Conservation (phyloP, 2,888 invertebrate species). For the Dendrolimus pini region DNA sequence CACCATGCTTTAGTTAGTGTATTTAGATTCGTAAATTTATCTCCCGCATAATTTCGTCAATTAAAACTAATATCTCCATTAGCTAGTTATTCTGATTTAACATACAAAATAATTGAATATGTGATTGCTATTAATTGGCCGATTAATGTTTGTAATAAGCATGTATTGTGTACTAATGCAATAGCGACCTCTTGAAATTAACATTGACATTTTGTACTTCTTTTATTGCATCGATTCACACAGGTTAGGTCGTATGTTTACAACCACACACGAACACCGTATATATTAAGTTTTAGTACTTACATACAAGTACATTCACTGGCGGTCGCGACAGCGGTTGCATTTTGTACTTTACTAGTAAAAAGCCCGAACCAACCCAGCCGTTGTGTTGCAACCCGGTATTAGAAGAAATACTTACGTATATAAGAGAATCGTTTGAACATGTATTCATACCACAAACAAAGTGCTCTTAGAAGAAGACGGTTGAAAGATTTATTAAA, state of each 20-base stretch:
- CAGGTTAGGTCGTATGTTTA: conserved; percentile 42
- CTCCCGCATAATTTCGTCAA: too few relatives aligned
- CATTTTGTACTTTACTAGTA: conserved; percentile 37
- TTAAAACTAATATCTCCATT: too few relatives aligned
- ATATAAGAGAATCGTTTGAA: conserved; percentile 64
- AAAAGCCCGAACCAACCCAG: conserved; percentile 35
- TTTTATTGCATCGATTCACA: conserved; percentile 46
- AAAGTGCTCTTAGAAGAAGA: conserved; percentile 44
- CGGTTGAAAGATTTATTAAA: conserved; percentile 38
- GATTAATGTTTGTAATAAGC: not conserved
- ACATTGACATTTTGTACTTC: conserved; percentile 53
- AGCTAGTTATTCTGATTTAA: too few relatives aligned
- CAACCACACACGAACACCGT: conserved; percentile 26
- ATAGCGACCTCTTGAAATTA: conserved; percentile 44
- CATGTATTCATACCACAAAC: conserved; percentile 61
- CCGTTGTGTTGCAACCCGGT: conserved; percentile 54
- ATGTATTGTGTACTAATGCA: conserved; percentile 16
- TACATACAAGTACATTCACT: conserved; percentile 18
- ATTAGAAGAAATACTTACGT: conserved; percentile 62
- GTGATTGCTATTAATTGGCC: too few relatives aligned
- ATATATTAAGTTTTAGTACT: conserved; percentile 17
- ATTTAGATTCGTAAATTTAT: too few relatives aligned
- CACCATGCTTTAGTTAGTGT: too few relatives aligned
- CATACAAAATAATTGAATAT: too few relatives aligned
- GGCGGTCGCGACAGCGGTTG: conserved; percentile 25